Conservation (phyloP, 2,113 vertebrate species). For the Callocephalon fimbriatum region DNA sequence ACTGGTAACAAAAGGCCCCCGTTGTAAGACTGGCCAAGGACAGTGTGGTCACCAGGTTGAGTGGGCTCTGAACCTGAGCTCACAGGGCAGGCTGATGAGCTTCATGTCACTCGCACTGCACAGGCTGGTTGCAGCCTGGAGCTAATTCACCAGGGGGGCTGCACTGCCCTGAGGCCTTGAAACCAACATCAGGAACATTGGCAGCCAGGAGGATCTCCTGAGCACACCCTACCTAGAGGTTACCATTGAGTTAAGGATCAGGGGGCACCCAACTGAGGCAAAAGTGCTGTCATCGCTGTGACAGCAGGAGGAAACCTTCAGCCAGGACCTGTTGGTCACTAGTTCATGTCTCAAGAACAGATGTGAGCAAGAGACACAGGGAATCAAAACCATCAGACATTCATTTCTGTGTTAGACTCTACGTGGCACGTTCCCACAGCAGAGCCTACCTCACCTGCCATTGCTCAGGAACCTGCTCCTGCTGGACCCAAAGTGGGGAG, state of each 20-base stretch:
- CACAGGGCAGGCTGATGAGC: not conserved
- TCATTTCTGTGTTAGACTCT: not conserved
- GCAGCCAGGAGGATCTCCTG: not conserved
- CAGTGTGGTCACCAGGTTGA: no score
- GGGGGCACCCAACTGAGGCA: fast-evolving
- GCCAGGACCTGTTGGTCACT: not conserved
- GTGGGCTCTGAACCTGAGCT: not conserved
- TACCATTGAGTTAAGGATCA: not conserved
- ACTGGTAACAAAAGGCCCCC: fast-evolving
- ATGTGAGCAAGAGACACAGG: not conserved
- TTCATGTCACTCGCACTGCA: fast-evolving
- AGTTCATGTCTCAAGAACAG: not conserved
- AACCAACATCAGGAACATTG: not conserved
- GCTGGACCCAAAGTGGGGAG: not conserved
- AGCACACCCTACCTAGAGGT: not conserved
- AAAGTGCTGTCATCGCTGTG: not conserved
- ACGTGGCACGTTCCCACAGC: fast-evolving
- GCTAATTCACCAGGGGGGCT: not conserved
- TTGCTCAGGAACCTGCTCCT: not conserved
- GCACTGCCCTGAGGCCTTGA: not conserved
- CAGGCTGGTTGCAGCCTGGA: not conserved
- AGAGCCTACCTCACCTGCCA: not conserved
- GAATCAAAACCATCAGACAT: not conserved
- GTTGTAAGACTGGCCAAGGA: fast-evolving
- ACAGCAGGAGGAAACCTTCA: not conserved